Base-by-base conservation (phyloP, 2,113 vertebrate genomes). In the Rhagologus leucostigma region DNA sequence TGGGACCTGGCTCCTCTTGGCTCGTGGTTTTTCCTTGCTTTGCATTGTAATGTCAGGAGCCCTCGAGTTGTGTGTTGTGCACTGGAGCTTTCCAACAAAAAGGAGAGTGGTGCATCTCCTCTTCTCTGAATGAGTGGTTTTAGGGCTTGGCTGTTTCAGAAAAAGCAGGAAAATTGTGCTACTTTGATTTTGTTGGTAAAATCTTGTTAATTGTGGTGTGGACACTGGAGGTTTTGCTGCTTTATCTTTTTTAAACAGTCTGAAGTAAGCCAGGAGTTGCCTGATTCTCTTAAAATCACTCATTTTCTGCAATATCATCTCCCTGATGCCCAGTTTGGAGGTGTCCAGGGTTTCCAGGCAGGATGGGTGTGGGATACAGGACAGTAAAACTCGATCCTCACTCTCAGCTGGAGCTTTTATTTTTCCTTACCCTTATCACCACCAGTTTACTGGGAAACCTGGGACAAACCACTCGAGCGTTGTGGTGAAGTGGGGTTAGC, bases 1-100 rank as follows among this genome's bases (percentile, higher is more conserved):
- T 35, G 91, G 94, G 85, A 91, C 87, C 87, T 94, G 74, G 87
- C 91, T 95, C 41, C 90, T 22, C 44, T 91, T 70, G 79, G 65
- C 87, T 96, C 57, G 39, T 92, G 84, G 56, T 63, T 96, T 93
- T 91, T 82, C 39, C 70, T 85, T 84, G 78, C 91, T 89, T 71
- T 52, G 78, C 57, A 11, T 62, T 71, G 80, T 49, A 47, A 64
- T 6, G 85, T 59, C 84, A 46, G 90, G 89, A 92, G 76, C 53
- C 35, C 65, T 68, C 1, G 47, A 41, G 19, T 42, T 50, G 92
- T 77, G 59, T 60, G 10, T 46, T 11, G 44, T 11, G 11, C 39
- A 1, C 23, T 41, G 13, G 57, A 44, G 27, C 76, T 90, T 74
- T 37, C 77, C 87, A 60, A 5, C 27, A 55, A 39, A 56, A 70